Evolutionary conservation across 2,797 vertebrate species (phyloP), one percentile per base, ranked within the genome.

Genomic region (Adrianichthys oophorus): DNA sequence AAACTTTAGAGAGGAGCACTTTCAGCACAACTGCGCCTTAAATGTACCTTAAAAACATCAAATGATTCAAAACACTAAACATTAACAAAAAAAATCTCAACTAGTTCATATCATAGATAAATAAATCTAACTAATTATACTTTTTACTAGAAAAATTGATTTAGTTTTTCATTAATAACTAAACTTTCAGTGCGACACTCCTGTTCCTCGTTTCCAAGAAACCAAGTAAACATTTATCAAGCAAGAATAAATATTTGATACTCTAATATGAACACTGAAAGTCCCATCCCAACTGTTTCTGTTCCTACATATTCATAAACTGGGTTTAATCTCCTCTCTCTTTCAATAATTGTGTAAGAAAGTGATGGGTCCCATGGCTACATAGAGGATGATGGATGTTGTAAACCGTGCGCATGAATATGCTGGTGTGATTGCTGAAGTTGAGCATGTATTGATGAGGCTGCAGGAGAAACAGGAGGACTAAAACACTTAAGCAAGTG

Each of bases 181-280:
- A 37, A 37, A 37, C 32, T 37, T 37, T 37, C 32, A 37, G 32
- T 37, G 32, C 32, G 12, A 37, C 8, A 32, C 8, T 32, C 29
- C 7, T 32, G 29, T 49, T 60, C n/a, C 49, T 49, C 40, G 56
- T 79, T 76, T 84, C 59, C 43, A 44, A 64, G 41, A 49, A 59
- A 17, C 48, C 15, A 48, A 15, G 10, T 53, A 18, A 62, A 72
- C 60, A 83, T 77, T 57, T 68, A 77, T 80, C 72, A 72, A 15
- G 49, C 71, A 80, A 83, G 78, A 76, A 78, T 75, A 85, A 81
- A 75, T 73, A 85, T 83, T 82, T 76, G 66, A 83, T 44, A 55
- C 68, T 59, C 43, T 68, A 66, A 63, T 46, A 64, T 48, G 41
- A 74, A 58, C 15, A 68, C 54, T 48, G 41, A 74, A 83, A 73